These are phyloP conservation scores for Phylloscopus trochilus DNA, from an alignment of 2,113 vertebrate genomes.

Conservation along the genomic window DNA sequence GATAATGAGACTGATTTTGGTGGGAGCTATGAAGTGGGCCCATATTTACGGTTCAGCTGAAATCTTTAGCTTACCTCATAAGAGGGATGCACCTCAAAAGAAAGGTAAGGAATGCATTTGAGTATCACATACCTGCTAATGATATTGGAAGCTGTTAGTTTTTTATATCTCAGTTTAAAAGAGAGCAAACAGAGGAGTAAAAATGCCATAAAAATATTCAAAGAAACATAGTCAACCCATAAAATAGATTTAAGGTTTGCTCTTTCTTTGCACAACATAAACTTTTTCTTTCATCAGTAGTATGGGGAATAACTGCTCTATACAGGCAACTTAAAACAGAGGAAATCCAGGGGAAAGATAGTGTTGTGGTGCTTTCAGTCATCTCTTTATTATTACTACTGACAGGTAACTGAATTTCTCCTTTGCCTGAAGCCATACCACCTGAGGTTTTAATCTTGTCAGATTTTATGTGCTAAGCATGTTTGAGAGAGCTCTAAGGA, in stretches of 20 bases:
- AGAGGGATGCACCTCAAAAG: not conserved
- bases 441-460: conserved; percentile 62
- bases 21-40: not conserved
- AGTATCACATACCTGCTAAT: not conserved
- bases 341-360: not conserved
- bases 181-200: not conserved
- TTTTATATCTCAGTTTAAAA: conserved; percentile 10
- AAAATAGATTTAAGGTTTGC: not conserved
- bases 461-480: conserved; percentile 35
- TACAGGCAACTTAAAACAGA: not conserved
- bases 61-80: not conserved
- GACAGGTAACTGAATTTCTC: conserved; percentile 62
- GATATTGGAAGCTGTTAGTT: not conserved
- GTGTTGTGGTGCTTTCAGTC: conserved; percentile 23
- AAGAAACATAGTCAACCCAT: not conserved
- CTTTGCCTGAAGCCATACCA: conserved; percentile 60
- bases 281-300: not conserved
- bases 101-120: not conserved
- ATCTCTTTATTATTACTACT: conserved; percentile 51
- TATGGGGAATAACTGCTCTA: not conserved
- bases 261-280: not conserved
- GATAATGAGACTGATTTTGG: not conserved
- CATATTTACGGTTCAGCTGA: not conserved
- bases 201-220: conserved; percentile 18
- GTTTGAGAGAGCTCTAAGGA: conserved; percentile 45